Percentiles rank a stretch among this genome's conserved stretches.
Evolutionary conservation across 2,888 invertebrate genomes (phyloP).

Genomic region (Diarsia brunnea): DNA sequence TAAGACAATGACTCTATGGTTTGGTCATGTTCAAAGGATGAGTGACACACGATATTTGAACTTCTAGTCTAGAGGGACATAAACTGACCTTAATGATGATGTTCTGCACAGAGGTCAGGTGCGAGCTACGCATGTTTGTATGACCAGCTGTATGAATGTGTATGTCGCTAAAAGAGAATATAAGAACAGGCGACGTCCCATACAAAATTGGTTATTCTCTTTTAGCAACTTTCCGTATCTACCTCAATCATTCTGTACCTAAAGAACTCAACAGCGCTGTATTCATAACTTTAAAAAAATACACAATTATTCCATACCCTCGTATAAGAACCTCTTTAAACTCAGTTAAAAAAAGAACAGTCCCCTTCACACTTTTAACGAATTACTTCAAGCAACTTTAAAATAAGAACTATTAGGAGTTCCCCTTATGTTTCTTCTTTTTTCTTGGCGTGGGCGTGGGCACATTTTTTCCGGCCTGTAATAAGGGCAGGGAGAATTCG

Average conservation of each 20-base stretch:
- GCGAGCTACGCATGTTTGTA: no score
- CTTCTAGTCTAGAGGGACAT: no score
- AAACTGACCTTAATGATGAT: no score
- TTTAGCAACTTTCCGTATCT: no score
- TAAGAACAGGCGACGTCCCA: no score
- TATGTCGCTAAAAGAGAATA: no score
- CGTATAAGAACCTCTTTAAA: background rate
- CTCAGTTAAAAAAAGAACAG: constrained; percentile 20
- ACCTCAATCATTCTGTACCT: background rate
- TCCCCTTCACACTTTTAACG: constrained; percentile 52
- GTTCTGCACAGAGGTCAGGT: no score
- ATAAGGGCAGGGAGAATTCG: constrained; percentile 85
- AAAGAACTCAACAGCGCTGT: background rate
- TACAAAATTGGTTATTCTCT: no score
- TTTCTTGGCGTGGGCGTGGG: constrained; percentile 66
- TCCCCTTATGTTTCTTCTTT: constrained; percentile 63
- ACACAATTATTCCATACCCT: background rate
- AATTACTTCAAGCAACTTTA: constrained; percentile 59
- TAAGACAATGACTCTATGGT: background rate
- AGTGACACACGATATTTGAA: no score
- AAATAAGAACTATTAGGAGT: constrained; percentile 59
- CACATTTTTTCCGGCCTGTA: constrained; percentile 69
- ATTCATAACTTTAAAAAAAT: background rate
- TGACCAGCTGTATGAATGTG: no score
- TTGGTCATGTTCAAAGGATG: no score